These are phyloP conservation scores for Neoarius graeffei DNA, from an alignment of 2,113 vertebrate genomes.

Conservation along the genomic window DNA sequence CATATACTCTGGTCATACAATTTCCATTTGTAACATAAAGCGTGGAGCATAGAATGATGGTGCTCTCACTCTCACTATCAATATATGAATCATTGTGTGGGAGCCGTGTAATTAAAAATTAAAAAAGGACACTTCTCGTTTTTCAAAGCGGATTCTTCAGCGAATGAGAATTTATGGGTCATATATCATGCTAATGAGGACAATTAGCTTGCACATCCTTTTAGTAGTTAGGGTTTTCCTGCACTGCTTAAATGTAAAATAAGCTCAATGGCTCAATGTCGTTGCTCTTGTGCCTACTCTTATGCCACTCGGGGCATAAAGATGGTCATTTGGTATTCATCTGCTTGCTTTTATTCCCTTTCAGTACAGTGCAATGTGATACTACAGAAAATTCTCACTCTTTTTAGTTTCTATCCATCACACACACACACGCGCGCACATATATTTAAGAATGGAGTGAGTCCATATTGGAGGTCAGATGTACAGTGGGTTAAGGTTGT, in stretches of 20 bases:
- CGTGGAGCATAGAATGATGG: constrained; percentile 56
- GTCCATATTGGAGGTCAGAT: constrained; percentile 61
- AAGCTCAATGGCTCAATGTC: constrained; percentile 53
- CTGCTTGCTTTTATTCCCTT: constrained; percentile 41
- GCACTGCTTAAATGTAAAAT: constrained; percentile 53
- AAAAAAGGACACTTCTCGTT: constrained; percentile 70
- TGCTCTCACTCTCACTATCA: constrained; percentile 64
- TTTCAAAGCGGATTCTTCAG: constrained; percentile 59
- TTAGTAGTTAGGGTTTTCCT: constrained; percentile 41
- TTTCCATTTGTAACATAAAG: constrained; percentile 67
- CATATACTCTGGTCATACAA: constrained; percentile 50
- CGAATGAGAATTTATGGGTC: constrained; percentile 64
- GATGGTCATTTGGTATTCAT: constrained; percentile 43
- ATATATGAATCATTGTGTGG: constrained; percentile 62
- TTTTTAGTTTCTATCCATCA: neutral
- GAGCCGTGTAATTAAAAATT: constrained; percentile 76
- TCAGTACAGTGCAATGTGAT: constrained; percentile 10
- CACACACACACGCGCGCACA: neutral
- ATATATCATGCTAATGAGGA: constrained; percentile 72
- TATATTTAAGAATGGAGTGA: constrained; percentile 45
- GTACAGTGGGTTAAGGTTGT: constrained; percentile 60
- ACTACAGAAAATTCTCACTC: neutral
- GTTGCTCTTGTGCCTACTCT: constrained; percentile 40
- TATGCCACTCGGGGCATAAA: constrained; percentile 37
- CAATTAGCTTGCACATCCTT: constrained; percentile 64